A percentile compares a stretch with the other conserved stretches of the same genome.
phyloP scores from a whole-genome alignment of 2,888 invertebrate genomes.

The Phyllotreta cruciferae region DNA sequence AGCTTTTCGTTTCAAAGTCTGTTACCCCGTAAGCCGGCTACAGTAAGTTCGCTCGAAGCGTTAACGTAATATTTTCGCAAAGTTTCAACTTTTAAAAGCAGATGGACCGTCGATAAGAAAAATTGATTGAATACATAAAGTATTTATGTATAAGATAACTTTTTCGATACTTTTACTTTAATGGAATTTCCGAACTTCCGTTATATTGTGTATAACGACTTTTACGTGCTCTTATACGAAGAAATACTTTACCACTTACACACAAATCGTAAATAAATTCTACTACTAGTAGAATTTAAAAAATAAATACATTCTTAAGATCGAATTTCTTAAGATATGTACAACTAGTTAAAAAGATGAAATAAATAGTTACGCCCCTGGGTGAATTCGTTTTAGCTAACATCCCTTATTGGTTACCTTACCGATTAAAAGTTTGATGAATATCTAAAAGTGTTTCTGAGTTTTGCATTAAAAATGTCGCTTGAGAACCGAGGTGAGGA shows the following conservation, averaged over 20 bases:
- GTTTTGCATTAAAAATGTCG: constrained; percentile 8
- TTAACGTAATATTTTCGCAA: constrained; percentile 34
- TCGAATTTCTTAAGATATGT: no score
- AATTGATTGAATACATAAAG: constrained; percentile 45
- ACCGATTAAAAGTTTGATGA: constrained; percentile 12
- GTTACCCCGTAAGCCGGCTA: constrained; percentile 14
- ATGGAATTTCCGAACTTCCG: constrained; percentile 42
- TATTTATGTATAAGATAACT: constrained; percentile 46
- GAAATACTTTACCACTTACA: no score
- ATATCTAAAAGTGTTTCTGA: constrained; percentile 1
- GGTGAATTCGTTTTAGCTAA: not conserved
- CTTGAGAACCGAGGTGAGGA: constrained; percentile 1
- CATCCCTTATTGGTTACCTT: constrained; percentile 9
- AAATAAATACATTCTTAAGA: no score
- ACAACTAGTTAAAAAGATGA: no score
- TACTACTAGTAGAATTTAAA: no score
- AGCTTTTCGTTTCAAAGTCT: constrained; percentile 18
- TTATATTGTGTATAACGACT: constrained; percentile 33
- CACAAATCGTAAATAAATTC: no score
- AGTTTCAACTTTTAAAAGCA: constrained; percentile 33
- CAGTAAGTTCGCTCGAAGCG: constrained; percentile 26
- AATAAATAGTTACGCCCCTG: not conserved
- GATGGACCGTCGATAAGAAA: constrained; percentile 37
- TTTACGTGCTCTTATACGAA: constrained; percentile 14
- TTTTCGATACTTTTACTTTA: constrained; percentile 44